Evolutionary conservation across 1,140 invertebrate species (phyloP).

Genomic region (Diorhabda elongata): DNA sequence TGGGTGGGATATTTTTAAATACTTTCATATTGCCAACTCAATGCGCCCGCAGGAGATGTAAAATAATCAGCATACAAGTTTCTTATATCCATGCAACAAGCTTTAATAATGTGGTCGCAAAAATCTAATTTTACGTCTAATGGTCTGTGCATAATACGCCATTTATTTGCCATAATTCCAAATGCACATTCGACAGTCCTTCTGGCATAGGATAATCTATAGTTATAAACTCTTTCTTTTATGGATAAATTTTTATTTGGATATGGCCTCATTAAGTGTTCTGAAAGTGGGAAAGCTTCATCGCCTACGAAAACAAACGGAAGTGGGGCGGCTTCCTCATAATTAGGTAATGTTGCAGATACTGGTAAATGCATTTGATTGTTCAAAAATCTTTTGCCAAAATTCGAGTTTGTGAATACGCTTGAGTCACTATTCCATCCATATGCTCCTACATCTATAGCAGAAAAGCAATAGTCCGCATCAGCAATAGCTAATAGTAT

Average conservation of each 20-base stretch:
- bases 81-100: background rate
- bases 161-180: slow-evolving; percentile 39
- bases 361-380: background rate
- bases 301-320: no score
- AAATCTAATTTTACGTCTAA: slow-evolving; percentile 39
- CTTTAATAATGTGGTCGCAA: slow-evolving; percentile 11
- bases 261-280: background rate
- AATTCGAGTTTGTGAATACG: slow-evolving; percentile 38
- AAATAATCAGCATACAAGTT: no score
- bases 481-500: slow-evolving; percentile 49
- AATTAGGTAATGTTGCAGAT: no score
- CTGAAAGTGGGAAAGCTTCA: background rate
- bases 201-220: slow-evolving; percentile 43
- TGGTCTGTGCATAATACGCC: slow-evolving; percentile 41
- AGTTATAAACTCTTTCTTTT: slow-evolving; percentile 46
- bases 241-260: background rate
- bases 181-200: slow-evolving; percentile 47
- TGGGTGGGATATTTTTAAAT: no score
- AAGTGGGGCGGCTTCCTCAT: no score
- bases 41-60: no score
- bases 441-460: slow-evolving; percentile 45
- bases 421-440: slow-evolving; percentile 42
- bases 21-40: no score
- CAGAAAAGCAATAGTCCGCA: slow-evolving; percentile 47
- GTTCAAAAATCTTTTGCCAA: slow-evolving; percentile 28